Evolutionary conservation across 2,888 invertebrate species (phyloP).

Genomic region (Elysia crispata): DNA sequence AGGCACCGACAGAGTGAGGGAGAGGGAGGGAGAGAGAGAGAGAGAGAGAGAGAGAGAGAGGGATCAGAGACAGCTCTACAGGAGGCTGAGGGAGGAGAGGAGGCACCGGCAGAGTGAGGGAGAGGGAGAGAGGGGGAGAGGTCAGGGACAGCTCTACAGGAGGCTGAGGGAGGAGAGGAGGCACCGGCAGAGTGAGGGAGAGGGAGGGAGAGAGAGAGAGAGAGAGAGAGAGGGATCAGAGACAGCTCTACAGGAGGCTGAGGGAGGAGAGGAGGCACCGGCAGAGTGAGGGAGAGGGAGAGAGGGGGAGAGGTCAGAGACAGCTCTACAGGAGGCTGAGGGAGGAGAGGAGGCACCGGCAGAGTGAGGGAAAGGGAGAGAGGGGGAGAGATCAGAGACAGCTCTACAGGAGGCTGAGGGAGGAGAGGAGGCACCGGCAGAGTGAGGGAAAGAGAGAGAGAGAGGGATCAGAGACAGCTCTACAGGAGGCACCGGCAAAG

Average conservation of each 20-base stretch:
- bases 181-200: conserved; percentile 54
- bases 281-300: background rate
- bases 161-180: no score
- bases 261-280: conserved; percentile 56
- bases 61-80: no score
- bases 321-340: no score
- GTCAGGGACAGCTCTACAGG: no score
- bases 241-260: no score
- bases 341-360: background rate
- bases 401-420: background rate
- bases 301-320: background rate
- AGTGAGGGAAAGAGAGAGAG: background rate
- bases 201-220: conserved; percentile 54
- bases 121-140: no score
- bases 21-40: no score
- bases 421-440: conserved; percentile 4
- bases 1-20: no score
- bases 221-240: conserved; percentile 62
- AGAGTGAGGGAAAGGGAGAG: background rate
- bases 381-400: background rate
- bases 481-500: background rate
- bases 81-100: no score
- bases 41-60: no score
- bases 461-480: background rate
- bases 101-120: no score